phyloP scores from a whole-genome alignment of 2,113 vertebrate genomes.

The Morphnarchus princeps region DNA sequence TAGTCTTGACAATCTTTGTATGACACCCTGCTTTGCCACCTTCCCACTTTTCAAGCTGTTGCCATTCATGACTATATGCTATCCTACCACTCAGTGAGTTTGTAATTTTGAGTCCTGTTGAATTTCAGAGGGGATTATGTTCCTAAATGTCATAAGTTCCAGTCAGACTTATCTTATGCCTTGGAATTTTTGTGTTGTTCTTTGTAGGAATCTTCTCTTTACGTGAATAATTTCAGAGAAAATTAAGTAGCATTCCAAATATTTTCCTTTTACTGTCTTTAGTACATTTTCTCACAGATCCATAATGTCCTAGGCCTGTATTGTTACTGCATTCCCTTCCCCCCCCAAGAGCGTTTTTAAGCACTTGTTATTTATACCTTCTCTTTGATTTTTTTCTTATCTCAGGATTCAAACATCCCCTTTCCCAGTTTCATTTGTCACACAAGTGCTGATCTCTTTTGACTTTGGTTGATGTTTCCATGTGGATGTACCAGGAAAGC shows the following conservation, averaged over 20 bases:
- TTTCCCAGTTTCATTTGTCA: neutral
- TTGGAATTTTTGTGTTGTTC: neutral
- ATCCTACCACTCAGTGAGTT: neutral
- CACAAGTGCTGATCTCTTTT: neutral
- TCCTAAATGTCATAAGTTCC: neutral
- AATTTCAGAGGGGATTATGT: neutral
- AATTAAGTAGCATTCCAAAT: neutral
- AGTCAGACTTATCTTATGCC: neutral
- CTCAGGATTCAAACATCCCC: neutral
- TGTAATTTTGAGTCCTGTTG: neutral
- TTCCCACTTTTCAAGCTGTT: conserved; percentile 62
- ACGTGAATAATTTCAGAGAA: neutral
- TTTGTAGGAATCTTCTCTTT: neutral
- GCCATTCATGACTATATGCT: neutral
- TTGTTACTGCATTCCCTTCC: neutral
- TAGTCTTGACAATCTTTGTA: conserved; percentile 26
- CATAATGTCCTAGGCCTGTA: neutral
- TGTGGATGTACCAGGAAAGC: neutral
- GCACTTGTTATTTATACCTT: neutral
- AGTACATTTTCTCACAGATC: neutral
- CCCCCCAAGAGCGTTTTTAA: rapidly evolving
- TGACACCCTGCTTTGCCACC: conserved; percentile 35
- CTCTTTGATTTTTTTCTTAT: neutral
- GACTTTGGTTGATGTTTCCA: neutral
- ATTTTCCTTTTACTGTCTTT: neutral